These are phyloP conservation scores for Anisognathus igniventris DNA, from an alignment of 2,797 vertebrate species.

Conservation along the genomic window DNA sequence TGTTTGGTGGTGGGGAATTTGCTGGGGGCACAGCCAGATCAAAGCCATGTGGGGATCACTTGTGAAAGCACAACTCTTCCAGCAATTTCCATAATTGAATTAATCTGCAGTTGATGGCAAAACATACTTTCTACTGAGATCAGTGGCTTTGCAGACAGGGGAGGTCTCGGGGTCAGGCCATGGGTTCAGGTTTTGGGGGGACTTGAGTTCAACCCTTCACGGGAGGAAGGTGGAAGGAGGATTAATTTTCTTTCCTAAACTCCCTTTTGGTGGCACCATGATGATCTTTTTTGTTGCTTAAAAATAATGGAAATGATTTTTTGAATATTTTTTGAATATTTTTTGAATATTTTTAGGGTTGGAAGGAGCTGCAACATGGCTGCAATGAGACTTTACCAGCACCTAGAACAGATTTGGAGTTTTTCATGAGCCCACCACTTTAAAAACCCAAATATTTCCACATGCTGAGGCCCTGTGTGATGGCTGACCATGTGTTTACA, in stretches of 20 bases:
- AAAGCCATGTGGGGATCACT: conserved; percentile 29
- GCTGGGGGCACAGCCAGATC: neutral
- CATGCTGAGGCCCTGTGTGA: fast-evolving
- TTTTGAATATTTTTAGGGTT: neutral
- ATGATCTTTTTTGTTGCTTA: neutral
- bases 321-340: too few relatives aligned
- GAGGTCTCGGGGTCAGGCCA: neutral
- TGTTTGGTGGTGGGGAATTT: neutral
- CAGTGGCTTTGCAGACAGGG: neutral
- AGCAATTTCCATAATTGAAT: neutral
- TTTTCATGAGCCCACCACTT: fast-evolving
- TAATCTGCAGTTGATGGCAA: neutral
- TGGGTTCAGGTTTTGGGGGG: neutral
- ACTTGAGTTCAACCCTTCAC: neutral
- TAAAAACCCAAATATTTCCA: neutral
- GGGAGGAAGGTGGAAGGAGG: neutral
- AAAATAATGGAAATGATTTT: neutral
- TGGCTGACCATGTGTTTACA: neutral
- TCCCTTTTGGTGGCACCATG: fast-evolving
- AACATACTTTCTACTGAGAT: neutral
- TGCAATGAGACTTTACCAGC: neutral
- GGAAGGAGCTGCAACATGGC: neutral
- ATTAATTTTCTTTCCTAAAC: neutral
- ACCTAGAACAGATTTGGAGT: neutral
- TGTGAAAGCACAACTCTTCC: conserved; percentile 4